Base-by-base conservation (phyloP, 2,797 vertebrate genomes). In the Myotis pilosus region DNA sequence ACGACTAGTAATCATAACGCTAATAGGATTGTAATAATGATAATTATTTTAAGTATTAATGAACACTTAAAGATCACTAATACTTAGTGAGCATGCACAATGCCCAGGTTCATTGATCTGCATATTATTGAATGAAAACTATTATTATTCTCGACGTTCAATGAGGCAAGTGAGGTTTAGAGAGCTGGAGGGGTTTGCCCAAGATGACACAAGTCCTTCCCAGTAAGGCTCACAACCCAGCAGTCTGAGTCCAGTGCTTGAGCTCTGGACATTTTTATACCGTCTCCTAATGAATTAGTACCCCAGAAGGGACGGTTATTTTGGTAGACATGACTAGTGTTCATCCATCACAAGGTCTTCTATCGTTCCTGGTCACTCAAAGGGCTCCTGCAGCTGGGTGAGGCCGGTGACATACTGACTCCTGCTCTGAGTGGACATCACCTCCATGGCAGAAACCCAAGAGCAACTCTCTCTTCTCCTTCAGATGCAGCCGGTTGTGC, bases 241-340 rank as follows among this genome's bases (percentile, higher is more conserved):
- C 12, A 84, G 38, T 12, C 33, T 72, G 30, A 51, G 51, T 1
- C 10, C 17, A 38, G 16, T 3, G 41, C 11, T 85, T 44, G 6
- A 2, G 20, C 20, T 51, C 47, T 62, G 38, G 83, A 3, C n/a
- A 19, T n/a, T 47, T 41, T 36, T 13, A 28, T 0, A 20, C 11
- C 38, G 3, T 64, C 23, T 38, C 41, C 51, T 20, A 1, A 28
- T 41, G 20, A 55, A n/a, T 47, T 4, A 28, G 22, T 11, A 5
- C 17, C 6, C 0, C 4, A 0, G 2, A 28, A 84, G 72, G 19
- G 0, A 2, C 4, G 16, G 23, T 55, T 38, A 28, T 10, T 12
- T 30, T 28, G 47, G 8, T 19, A n/a, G 30, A 5, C 0, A 0
- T 4, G 2, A 16, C n/a, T 51, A 41, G 8, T 1, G 1, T 71